Evolutionary conservation across 2,888 invertebrate genomes (phyloP).

Genomic region (Lepidonotus clava): DNA sequence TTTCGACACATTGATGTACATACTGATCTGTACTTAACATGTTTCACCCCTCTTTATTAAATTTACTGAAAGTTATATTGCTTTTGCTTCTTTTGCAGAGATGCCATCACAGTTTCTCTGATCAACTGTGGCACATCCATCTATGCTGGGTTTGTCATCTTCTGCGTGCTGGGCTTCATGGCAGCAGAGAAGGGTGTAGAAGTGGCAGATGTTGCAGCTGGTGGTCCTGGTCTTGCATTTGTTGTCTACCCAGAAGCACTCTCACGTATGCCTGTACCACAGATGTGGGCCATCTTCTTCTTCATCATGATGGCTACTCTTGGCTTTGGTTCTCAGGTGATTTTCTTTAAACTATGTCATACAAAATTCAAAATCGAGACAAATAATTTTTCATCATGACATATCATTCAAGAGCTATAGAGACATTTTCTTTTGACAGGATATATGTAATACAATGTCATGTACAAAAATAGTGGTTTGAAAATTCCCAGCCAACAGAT

Average conservation of each 20-base stretch:
- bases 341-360: too few relatives aligned
- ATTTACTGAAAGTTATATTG: background rate
- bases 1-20: too few relatives aligned
- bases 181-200: conserved; percentile 79
- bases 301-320: conserved; percentile 80
- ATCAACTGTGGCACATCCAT: conserved; percentile 80
- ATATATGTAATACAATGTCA: too few relatives aligned
- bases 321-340: conserved; percentile 79
- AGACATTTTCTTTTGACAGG: too few relatives aligned
- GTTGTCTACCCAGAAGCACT: conserved; percentile 80
- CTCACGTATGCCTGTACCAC: conserved; percentile 78
- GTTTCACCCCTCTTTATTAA: too few relatives aligned
- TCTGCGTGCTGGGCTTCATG: conserved; percentile 84
- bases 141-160: conserved; percentile 80
- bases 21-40: too few relatives aligned
- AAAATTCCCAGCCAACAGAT: too few relatives aligned
- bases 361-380: too few relatives aligned
- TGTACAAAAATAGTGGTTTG: too few relatives aligned
- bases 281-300: conserved; percentile 79
- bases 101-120: conserved; percentile 78
- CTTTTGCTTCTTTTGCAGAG: conserved; percentile 65
- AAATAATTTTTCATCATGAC: too few relatives aligned
- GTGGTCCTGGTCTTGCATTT: conserved; percentile 79
- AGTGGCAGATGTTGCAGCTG: conserved; percentile 74
- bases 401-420: too few relatives aligned